phyloP scores from a whole-genome alignment of 2,797 vertebrate species.

The Sebastes cheni region DNA sequence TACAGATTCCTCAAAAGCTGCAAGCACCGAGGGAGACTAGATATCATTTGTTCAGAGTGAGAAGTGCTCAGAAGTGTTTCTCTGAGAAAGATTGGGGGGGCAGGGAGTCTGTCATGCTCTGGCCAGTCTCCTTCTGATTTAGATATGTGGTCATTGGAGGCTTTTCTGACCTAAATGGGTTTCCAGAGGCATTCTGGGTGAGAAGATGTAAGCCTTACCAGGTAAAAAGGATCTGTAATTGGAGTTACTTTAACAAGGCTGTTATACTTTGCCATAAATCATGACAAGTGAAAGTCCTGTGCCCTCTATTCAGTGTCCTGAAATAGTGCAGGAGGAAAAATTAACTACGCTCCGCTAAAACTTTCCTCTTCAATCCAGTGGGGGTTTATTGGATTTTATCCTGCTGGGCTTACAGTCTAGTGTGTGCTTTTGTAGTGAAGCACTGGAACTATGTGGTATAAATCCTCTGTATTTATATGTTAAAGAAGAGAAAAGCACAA shows the following conservation, averaged over 20 bases:
- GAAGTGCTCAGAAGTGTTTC: slow-evolving; percentile 44
- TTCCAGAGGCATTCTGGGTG: slow-evolving; percentile 39
- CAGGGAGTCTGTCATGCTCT: slow-evolving; percentile 24
- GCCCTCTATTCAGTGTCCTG: slow-evolving; percentile 67
- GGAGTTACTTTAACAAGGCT: slow-evolving; percentile 70
- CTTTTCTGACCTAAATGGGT: slow-evolving; percentile 63
- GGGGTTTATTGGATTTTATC: slow-evolving; percentile 59
- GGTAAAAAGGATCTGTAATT: slow-evolving; percentile 67
- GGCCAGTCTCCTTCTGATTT: slow-evolving; percentile 40
- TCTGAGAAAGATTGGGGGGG: background rate
- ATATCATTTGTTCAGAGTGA: slow-evolving; percentile 54
- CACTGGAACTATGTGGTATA: background rate
- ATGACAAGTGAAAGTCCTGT: slow-evolving; percentile 56
- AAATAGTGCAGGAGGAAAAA: slow-evolving; percentile 66
- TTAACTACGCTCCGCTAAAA: slow-evolving; percentile 40
- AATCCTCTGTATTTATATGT: background rate
- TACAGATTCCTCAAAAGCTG: slow-evolving; percentile 42
- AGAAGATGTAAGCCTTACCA: slow-evolving; percentile 45
- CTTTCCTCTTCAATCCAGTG: slow-evolving; percentile 46
- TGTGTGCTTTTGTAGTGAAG: slow-evolving; percentile 13
- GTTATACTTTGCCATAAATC: slow-evolving; percentile 73
- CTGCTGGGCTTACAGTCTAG: slow-evolving; percentile 20
- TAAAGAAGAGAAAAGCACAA: background rate
- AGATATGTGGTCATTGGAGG: slow-evolving; percentile 60
- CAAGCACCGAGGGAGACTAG: slow-evolving; percentile 19